A percentile compares a stretch with the other conserved stretches of the same genome.
Evolutionary conservation across 1,140 invertebrate genomes (phyloP).

Genomic region (Caenorhabditis inopinata): DNA sequence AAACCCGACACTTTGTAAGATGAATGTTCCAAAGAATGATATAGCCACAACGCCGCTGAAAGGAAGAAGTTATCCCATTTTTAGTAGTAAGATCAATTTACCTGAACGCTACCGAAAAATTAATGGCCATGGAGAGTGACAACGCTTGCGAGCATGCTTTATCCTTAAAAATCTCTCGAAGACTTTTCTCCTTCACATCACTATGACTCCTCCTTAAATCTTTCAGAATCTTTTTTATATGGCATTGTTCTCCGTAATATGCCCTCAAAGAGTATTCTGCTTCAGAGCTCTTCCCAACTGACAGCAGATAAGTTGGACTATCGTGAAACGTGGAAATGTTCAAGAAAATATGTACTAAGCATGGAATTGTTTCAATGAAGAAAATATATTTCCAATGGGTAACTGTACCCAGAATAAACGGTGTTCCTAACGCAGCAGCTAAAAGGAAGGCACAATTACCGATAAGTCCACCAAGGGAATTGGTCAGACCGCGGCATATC

Average conservation of each 20-base stretch:
- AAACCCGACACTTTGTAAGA: slow-evolving; percentile 38
- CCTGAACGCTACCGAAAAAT: slow-evolving; percentile 40
- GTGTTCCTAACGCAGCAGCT: slow-evolving; percentile 37
- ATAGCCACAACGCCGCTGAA: slow-evolving; percentile 43
- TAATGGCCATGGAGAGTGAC: slow-evolving; percentile 19
- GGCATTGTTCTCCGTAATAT: not conserved
- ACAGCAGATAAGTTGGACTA: slow-evolving; percentile 2
- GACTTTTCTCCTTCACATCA: not conserved
- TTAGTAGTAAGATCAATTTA: too few species aligned
- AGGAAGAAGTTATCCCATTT: too few species aligned
- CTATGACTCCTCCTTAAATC: not conserved
- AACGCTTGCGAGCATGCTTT: slow-evolving; percentile 18
- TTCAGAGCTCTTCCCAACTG: not conserved
- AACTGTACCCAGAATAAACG: slow-evolving; percentile 37
- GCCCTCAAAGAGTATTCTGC: not conserved
- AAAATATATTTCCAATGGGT: slow-evolving; percentile 41
- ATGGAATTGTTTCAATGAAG: slow-evolving; percentile 5
- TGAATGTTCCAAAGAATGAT: slow-evolving; percentile 47
- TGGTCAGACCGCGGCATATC: slow-evolving; percentile 29
- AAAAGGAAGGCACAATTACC: slow-evolving; percentile 47
- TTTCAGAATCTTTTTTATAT: not conserved
- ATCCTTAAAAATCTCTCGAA: not conserved
- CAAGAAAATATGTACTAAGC: not conserved
- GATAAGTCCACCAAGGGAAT: slow-evolving; percentile 34
- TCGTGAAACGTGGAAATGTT: not conserved